Evolutionary conservation across 2,888 invertebrate genomes (phyloP).

Genomic region (Colletes collaris): DNA sequence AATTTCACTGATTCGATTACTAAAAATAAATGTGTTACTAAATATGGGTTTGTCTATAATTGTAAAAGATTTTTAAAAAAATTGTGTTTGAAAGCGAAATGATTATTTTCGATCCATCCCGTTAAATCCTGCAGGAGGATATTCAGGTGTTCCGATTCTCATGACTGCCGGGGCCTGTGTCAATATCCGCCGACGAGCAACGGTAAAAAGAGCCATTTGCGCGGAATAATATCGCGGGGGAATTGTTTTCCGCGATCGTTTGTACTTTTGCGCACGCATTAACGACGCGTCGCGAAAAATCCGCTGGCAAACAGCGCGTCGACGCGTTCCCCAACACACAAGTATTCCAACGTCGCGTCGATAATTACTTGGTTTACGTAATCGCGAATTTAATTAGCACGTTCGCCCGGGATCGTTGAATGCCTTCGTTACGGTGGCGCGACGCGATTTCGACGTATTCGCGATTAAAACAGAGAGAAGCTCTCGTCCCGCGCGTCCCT

Average conservation of each 20-base stretch:
- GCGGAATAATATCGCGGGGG: not conserved
- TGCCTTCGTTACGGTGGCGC: slow-evolving; percentile 61
- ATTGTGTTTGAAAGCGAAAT: no score
- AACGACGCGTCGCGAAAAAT: not conserved
- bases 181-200: not conserved
- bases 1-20: no score
- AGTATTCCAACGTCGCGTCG: slow-evolving; percentile 51
- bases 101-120: no score
- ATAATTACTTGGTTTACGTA: slow-evolving; percentile 68
- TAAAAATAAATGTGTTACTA: no score
- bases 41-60: no score
- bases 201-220: not conserved
- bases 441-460: slow-evolving; percentile 54
- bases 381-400: slow-evolving; percentile 67
- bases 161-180: not conserved
- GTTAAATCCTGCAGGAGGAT: not conserved
- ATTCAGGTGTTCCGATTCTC: not conserved
- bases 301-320: not conserved
- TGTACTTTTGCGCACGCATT: not conserved
- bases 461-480: slow-evolving; percentile 52
- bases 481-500: slow-evolving; percentile 48
- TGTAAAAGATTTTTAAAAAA: no score
- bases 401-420: slow-evolving; percentile 50
- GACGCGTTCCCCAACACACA: slow-evolving; percentile 22
- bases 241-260: not conserved